Conservation (phyloP, 2,113 vertebrate species). For the Craseonycteris thonglongyai region DNA sequence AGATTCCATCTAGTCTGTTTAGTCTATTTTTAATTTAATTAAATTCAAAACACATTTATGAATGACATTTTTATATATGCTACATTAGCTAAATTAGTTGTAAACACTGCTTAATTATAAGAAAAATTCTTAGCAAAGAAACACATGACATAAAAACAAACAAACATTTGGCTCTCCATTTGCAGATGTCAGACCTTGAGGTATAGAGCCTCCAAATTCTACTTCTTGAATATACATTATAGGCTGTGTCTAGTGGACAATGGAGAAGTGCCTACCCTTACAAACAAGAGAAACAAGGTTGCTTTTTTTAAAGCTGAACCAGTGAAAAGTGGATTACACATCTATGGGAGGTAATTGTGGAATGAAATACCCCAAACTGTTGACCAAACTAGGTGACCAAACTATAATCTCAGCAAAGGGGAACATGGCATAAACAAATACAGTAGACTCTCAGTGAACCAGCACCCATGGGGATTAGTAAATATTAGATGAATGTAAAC, state of each 20-base stretch:
- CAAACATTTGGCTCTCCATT: background rate
- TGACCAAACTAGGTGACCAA: background rate
- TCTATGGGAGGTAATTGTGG: background rate
- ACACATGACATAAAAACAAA: background rate
- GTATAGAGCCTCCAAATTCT: background rate
- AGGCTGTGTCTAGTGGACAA: background rate
- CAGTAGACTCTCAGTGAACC: no score
- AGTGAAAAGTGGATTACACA: background rate
- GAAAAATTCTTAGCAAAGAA: slow-evolving; percentile 2
- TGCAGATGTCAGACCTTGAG: background rate
- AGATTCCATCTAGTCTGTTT: background rate
- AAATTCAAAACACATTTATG: background rate
- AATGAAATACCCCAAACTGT: background rate
- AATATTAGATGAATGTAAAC: no score
- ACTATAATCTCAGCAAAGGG: background rate
- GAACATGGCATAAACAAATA: background rate
- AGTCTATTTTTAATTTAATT: background rate
- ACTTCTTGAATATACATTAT: background rate
- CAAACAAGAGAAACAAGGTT: background rate
- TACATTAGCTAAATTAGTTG: background rate
- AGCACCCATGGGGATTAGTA: no score
- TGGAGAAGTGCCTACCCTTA: background rate
- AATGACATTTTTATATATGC: background rate
- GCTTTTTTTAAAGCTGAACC: background rate
- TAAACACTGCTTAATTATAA: background rate